These are phyloP conservation scores for Melanerpes formicivorus DNA, from an alignment of 2,113 vertebrate species.

Conservation along the genomic window DNA sequence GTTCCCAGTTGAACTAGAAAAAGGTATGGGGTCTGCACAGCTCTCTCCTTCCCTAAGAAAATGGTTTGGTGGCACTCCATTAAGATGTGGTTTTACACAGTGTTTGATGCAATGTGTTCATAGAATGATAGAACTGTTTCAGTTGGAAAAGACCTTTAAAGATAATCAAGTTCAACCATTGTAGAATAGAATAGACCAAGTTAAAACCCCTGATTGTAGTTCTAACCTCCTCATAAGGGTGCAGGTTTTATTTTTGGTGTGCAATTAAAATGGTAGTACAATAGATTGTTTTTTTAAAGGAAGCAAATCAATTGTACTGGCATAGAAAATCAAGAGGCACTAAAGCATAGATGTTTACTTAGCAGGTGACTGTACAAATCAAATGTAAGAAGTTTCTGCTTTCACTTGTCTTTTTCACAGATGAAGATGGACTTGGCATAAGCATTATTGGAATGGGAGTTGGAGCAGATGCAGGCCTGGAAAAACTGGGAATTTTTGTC, in stretches of 20 bases:
- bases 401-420: constrained; percentile 72
- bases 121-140: background rate
- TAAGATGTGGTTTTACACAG: background rate
- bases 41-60: background rate
- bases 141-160: too few species aligned
- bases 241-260: background rate
- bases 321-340: background rate
- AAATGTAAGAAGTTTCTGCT: background rate
- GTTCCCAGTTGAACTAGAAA: constrained; percentile 96
- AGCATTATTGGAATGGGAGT: constrained; percentile 99
- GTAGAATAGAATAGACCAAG: background rate
- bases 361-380: background rate
- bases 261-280: background rate
- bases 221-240: background rate
- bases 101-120: background rate
- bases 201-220: background rate
- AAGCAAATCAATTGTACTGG: background rate
- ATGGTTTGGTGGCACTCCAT: background rate
- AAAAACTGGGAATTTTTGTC: constrained; percentile 98
- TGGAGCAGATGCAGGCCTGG: constrained; percentile 94
- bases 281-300: background rate
- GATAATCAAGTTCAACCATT: too few species aligned
- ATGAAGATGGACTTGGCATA: constrained; percentile 96
- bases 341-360: background rate
- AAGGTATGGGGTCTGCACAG: constrained; percentile 80